Evolutionary conservation across 2,888 invertebrate genomes (phyloP), one percentile per base, ranked within the genome.

Genomic region (Venusia cambrica): DNA sequence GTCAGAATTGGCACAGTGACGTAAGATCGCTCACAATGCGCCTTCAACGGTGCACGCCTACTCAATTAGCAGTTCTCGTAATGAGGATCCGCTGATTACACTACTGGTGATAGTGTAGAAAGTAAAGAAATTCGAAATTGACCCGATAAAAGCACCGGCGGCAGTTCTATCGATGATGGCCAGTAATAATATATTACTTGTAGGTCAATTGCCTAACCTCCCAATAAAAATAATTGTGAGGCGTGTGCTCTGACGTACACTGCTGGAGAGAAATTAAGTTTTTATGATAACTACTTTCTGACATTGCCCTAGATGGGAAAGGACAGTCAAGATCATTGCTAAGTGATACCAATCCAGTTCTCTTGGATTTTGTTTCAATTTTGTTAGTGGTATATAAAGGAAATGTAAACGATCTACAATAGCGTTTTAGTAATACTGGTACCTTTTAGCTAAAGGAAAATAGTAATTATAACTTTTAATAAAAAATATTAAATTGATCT

Each of bases 181-280:
- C 50, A 54, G 62, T 73, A 74, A 77, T 75, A 68, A 68, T 62
- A 63, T 59, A 67, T 68, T 59, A 60, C 61, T 74, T 73, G 66
- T 81, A 51, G 80, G 83, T 81, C 81, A 79, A 79, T 78, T 74
- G 73, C 60, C 61, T 65, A 65, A 68, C 62, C 71, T 68, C 61
- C 61, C 67, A 69, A 72, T 78, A 69, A 69, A 65, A 57, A 62
- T 72, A 67, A 73, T 74, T 68, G 69, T 61, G 55, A 64, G 59
- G 56, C 57, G 63, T 57, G 62, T 45, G 40, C 57, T 54, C 62
- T 46, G 52, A 49, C 51, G 53, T 51, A 51, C 48, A 45, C 38
- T 45, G 45, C 43, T 37, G 28, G 45, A 50, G 29, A 38, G 48
- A 46, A 49, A 44, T 48, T 33, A 46, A 45, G 46, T 56, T 51